Evolutionary conservation across 2,888 invertebrate genomes (phyloP).

Genomic region (Drosophila eohydei): DNA sequence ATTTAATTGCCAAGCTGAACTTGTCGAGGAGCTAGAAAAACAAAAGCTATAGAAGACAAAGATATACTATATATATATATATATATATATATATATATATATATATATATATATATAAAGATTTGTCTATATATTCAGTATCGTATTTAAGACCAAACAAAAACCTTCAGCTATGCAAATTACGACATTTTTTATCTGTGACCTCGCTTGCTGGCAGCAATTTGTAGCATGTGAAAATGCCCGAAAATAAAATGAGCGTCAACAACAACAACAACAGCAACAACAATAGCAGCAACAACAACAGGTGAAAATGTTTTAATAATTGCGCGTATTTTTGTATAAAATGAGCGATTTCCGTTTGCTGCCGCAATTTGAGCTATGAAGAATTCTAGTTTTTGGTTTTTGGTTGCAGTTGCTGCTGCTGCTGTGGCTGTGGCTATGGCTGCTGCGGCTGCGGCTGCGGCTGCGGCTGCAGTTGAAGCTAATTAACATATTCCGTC

Average conservation of each 20-base stretch:
- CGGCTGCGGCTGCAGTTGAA: slow-evolving; percentile 41
- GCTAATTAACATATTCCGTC: slow-evolving; percentile 77
- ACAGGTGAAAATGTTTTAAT: slow-evolving; percentile 76
- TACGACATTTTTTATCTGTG: slow-evolving; percentile 56
- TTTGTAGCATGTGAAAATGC: slow-evolving; percentile 72
- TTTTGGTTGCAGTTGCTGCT: slow-evolving; percentile 29
- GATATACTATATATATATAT: background rate
- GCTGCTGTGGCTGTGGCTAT: background rate
- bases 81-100: too few species aligned
- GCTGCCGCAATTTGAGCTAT: slow-evolving; percentile 58
- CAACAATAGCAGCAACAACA: slow-evolving; percentile 26
- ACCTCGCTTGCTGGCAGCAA: slow-evolving; percentile 59
- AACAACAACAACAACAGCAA: slow-evolving; percentile 1
- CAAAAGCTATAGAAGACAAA: slow-evolving; percentile 3
- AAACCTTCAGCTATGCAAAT: slow-evolving; percentile 69
- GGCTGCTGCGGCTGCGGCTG: background rate
- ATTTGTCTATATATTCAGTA: background rate
- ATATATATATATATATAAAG: background rate
- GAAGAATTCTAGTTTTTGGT: slow-evolving; percentile 60
- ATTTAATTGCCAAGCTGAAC: slow-evolving; percentile 68
- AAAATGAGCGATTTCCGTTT: slow-evolving; percentile 77
- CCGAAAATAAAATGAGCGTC: slow-evolving; percentile 37
- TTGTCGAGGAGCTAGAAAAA: slow-evolving; percentile 48
- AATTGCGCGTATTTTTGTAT: slow-evolving; percentile 71
- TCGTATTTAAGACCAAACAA: background rate